Conservation (phyloP, 2,113 vertebrate genomes). For the Poicephalus meyeri region DNA sequence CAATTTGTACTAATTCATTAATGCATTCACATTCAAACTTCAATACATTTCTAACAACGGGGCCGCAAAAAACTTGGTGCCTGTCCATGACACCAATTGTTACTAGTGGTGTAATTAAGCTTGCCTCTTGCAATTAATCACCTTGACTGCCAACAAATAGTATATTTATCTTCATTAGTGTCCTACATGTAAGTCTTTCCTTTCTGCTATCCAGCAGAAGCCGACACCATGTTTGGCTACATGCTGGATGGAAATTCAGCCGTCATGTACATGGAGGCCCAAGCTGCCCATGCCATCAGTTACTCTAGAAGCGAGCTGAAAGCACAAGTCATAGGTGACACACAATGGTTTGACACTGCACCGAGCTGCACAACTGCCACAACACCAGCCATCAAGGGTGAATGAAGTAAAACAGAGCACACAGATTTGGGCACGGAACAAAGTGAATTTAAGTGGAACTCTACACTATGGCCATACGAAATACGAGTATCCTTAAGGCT, state of each 20-base stretch:
- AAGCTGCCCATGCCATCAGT: not conserved
- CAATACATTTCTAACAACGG: not conserved
- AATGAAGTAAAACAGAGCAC: rapidly evolving
- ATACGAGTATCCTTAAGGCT: not conserved
- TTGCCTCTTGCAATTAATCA: conserved; percentile 46
- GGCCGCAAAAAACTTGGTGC: not conserved
- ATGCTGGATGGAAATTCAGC: not conserved
- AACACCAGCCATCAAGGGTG: not conserved
- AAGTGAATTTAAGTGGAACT: rapidly evolving
- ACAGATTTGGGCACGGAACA: not conserved
- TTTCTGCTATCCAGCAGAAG: not conserved
- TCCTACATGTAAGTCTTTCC: not conserved
- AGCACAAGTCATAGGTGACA: rapidly evolving
- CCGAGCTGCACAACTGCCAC: not conserved
- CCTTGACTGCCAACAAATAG: conserved; percentile 24
- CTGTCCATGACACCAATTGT: not conserved
- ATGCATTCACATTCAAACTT: not conserved
- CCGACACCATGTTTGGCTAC: not conserved
- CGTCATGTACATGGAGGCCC: rapidly evolving
- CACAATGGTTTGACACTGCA: rapidly evolving
- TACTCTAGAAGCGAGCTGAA: rapidly evolving
- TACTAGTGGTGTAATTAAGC: conserved; percentile 11
- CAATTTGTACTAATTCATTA: not conserved
- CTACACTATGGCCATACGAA: not conserved
- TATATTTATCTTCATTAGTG: conserved; percentile 45